Base-by-base conservation (phyloP, 2,888 invertebrate genomes). In the Melolontha melolontha region DNA sequence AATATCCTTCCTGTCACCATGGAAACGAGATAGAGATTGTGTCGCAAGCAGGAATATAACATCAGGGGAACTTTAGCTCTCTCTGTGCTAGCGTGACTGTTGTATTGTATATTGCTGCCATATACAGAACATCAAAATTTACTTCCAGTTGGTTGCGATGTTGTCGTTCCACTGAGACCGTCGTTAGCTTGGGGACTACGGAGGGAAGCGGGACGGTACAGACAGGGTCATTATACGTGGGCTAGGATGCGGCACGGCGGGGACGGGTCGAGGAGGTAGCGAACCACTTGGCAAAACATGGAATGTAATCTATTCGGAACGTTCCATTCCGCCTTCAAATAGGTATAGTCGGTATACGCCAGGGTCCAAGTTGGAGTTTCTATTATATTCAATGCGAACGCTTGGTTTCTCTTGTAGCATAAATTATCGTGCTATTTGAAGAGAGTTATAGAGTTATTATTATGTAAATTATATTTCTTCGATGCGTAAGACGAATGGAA, bases 211-310 rank as follows among this genome's bases (percentile, higher is more conserved):
- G 39, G 57, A 39, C 44, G 47, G 40, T 34, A 51, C 50, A 41
- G 69, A 47, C 63, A 49, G 41, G 44, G 66, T 66, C 59, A 49
- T 66, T 66, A 55, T 51, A 39, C 50, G 51, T 49, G 41, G 50
- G 44, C 40, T 14, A 55, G 34, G 52, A 51, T 34, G 65, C 57
- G 44, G 64, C 6, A 41, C n/a, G 17, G 50, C 59, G 65, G 62
- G 69, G 57, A 54, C 64, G 51, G 34, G 47, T 44, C 47, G 47
- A 34, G 66, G 2, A 10, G 1, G 41, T 22, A 41, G 34, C 16
- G 66, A 66, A 69, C 69, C 69, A 69, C 69, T 69, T 69, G 69
- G 69, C 69, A 69, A 69, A 69, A 69, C 69, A 69, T 69, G 69
- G 69, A 69, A 69, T 69, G 66, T 66, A 69, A 69, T 69, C 69